Percentiles rank a stretch among this genome's conserved stretches.
Conservation (phyloP, 1,140 invertebrate genomes). For the Philopotamus ludificatus region DNA sequence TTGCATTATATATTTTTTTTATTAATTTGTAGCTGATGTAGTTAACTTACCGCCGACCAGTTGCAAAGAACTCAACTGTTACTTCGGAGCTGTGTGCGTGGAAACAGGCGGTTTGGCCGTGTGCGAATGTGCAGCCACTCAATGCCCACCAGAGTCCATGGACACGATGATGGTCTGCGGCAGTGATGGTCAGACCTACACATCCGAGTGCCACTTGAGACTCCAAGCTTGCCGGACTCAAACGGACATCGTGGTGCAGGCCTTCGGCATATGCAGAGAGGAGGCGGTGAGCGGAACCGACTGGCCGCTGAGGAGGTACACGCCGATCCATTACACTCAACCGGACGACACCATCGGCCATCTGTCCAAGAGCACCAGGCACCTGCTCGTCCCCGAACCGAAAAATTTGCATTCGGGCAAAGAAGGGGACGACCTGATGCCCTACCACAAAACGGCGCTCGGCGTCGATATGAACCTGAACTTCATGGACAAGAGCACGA, state of each 20-base stretch:
- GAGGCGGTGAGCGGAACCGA: constrained; percentile 63
- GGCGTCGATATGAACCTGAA: constrained; percentile 33
- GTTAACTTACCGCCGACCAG: constrained; percentile 64
- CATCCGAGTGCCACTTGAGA: constrained; percentile 68
- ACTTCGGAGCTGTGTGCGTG: constrained; percentile 78
- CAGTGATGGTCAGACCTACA: constrained; percentile 76
- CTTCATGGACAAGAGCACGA: constrained; percentile 30
- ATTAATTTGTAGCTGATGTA: constrained; percentile 59
- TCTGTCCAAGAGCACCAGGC: constrained; percentile 78
- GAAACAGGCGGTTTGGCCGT: constrained; percentile 67
- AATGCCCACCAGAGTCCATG: constrained; percentile 58
- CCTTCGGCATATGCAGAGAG: constrained; percentile 69
- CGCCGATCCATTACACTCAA: constrained; percentile 74
- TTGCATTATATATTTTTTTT: too few relatives aligned
- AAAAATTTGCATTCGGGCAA: constrained; percentile 50
- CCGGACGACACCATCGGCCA: constrained; percentile 72
- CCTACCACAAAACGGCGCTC: constrained; percentile 37
- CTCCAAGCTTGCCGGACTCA: constrained; percentile 77
- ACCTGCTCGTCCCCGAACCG: constrained; percentile 69
- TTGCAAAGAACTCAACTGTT: constrained; percentile 76
- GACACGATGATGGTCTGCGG: constrained; percentile 65
- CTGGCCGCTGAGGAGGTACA: constrained; percentile 71
- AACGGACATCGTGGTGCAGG: constrained; percentile 74
- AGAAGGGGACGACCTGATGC: constrained; percentile 39
- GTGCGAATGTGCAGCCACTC: constrained; percentile 65